These are phyloP conservation scores for Plutomurus gul DNA, from an alignment of 1,140 invertebrate genomes.

Conservation along the genomic window DNA sequence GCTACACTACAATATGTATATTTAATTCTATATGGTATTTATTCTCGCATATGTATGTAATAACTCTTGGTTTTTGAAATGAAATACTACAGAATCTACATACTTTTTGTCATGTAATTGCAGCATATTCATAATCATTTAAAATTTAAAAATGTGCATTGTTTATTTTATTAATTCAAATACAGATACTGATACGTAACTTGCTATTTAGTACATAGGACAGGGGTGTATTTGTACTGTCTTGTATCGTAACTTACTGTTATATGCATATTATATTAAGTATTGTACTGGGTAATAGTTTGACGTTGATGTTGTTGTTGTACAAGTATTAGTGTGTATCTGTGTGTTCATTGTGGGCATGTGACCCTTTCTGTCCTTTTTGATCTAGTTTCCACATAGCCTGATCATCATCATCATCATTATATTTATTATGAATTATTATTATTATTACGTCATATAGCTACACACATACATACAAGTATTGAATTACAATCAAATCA, in stretches of 20 bases:
- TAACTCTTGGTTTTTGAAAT: too few relatives aligned
- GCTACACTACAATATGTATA: too few relatives aligned
- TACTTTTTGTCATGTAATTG: neutral
- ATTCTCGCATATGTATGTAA: too few relatives aligned
- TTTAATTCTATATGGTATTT: too few relatives aligned
- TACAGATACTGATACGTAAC: slow-evolving; percentile 6
- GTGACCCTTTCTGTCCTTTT: neutral
- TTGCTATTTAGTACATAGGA: neutral
- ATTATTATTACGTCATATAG: neutral
- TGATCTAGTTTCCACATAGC: too few relatives aligned
- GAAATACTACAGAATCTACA: too few relatives aligned
- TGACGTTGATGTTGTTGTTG: neutral
- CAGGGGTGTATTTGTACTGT: slow-evolving; percentile 17
- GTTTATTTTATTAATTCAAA: slow-evolving; percentile 29
- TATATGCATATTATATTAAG: neutral
- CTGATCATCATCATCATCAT: too few relatives aligned
- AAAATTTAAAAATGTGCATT: neutral
- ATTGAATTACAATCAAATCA: slow-evolving; percentile 22
- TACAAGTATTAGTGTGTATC: slow-evolving; percentile 3
- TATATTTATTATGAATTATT: too few relatives aligned
- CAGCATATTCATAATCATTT: neutral
- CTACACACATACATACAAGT: neutral
- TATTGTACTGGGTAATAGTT: neutral
- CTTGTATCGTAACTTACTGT: neutral
- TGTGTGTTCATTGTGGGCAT: slow-evolving; percentile 17